These are phyloP conservation scores for Vicugna pacos DNA, from an alignment of 2,113 vertebrate species.

Conservation along the genomic window DNA sequence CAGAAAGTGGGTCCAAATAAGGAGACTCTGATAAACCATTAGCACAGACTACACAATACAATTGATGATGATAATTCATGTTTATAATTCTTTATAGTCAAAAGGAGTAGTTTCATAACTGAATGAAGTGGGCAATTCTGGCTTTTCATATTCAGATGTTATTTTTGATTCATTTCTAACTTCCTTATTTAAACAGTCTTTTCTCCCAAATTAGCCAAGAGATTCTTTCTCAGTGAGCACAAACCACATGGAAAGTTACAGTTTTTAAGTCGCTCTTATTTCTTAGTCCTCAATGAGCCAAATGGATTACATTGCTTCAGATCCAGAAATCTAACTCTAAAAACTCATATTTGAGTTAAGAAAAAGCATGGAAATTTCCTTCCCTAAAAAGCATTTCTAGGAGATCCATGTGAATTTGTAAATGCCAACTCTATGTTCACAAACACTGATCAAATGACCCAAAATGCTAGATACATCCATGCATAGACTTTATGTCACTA, in stretches of 20 bases:
- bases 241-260: constrained; percentile 79
- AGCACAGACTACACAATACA: constrained; percentile 21
- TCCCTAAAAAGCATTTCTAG: constrained; percentile 33
- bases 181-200: constrained; percentile 81
- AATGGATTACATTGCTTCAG: constrained; percentile 52
- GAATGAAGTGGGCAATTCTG: constrained; percentile 65
- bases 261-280: constrained; percentile 63
- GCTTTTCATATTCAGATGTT: constrained; percentile 62
- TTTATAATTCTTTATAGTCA: constrained; percentile 62
- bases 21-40: not conserved
- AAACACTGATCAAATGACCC: not conserved
- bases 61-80: not conserved
- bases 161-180: constrained; percentile 75
- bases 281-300: constrained; percentile 53
- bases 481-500: not conserved
- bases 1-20: constrained; percentile 49
- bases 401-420: not conserved
- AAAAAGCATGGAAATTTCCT: constrained; percentile 12
- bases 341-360: constrained; percentile 40
- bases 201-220: constrained; percentile 66
- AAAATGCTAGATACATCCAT: not conserved
- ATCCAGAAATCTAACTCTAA: constrained; percentile 61
- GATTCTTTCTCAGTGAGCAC: constrained; percentile 78
- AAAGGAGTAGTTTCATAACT: constrained; percentile 69
- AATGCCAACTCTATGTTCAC: constrained; percentile 6